A percentile compares a stretch with the other conserved stretches of the same genome.
Evolutionary conservation across 1,140 invertebrate species (phyloP).

Genomic region (Chymomyza costata): DNA sequence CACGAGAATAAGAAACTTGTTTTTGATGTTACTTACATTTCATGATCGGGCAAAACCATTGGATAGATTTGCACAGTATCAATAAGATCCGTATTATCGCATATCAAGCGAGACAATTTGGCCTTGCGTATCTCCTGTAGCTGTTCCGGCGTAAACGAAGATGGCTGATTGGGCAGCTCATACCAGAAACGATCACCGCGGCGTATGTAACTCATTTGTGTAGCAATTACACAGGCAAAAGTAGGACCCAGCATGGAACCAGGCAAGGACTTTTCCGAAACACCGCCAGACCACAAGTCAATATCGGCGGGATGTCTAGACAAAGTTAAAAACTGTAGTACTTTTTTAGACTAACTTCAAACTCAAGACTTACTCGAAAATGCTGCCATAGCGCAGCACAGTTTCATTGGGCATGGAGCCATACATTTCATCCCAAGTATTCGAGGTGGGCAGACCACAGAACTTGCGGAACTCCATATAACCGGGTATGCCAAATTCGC

Average conservation of each 20-base stretch:
- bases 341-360: background rate
- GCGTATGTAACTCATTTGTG: conserved; percentile 94
- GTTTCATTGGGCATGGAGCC: conserved; percentile 94
- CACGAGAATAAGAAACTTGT: conserved; percentile 6
- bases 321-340: conserved; percentile 1
- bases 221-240: conserved; percentile 96
- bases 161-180: conserved; percentile 93
- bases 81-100: conserved; percentile 95
- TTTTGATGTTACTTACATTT: conserved; percentile 92
- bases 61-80: conserved; percentile 95
- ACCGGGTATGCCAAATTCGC: conserved; percentile 93
- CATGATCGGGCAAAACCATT: conserved; percentile 93
- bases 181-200: conserved; percentile 98
- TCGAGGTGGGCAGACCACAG: conserved; percentile 88
- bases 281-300: conserved; percentile 94
- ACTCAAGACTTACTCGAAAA: conserved; percentile 81
- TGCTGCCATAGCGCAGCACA: conserved; percentile 83
- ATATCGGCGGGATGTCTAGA: conserved; percentile 88
- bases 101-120: conserved; percentile 90
- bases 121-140: conserved; percentile 92
- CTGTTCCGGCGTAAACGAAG: conserved; percentile 93
- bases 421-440: conserved; percentile 89
- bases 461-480: conserved; percentile 96
- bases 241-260: conserved; percentile 95
- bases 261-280: conserved; percentile 89